Conservation (phyloP, 2,113 vertebrate species). For the Fulmarus glacialis region DNA sequence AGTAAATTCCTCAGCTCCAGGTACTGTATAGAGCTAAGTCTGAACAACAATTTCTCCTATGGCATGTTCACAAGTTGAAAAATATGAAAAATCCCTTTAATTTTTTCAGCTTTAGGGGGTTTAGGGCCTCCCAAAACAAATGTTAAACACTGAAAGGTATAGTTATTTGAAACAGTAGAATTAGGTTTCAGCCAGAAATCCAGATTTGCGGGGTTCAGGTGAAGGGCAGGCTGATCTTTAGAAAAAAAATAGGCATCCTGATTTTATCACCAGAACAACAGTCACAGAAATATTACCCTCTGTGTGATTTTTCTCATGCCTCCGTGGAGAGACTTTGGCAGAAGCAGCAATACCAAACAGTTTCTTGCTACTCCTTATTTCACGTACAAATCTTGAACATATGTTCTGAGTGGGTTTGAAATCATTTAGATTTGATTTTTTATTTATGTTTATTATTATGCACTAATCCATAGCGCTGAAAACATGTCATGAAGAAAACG, state of each 20-base stretch:
- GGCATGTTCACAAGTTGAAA: not conserved
- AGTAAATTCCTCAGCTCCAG: not conserved
- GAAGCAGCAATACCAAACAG: not conserved
- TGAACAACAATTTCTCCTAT: not conserved
- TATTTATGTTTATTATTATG: slow-evolving; percentile 3
- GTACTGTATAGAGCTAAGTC: not conserved
- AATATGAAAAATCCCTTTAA: not conserved
- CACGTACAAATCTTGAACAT: not conserved
- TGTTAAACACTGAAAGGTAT: not conserved
- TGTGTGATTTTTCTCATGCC: not conserved
- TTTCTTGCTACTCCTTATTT: not conserved
- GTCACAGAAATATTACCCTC: not conserved
- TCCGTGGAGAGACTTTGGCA: not conserved
- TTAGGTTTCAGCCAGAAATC: not conserved
- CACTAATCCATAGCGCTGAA: not conserved
- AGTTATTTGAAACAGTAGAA: not conserved
- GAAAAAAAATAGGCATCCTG: not conserved
- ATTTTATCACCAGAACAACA: not conserved
- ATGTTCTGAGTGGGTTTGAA: slow-evolving; percentile 13
- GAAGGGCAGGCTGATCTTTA: not conserved
- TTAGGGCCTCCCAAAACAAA: not conserved
- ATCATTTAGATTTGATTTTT: not conserved
- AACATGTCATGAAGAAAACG: not conserved
- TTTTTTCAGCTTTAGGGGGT: not conserved
- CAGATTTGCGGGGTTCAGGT: not conserved